Percentiles rank a stretch among this genome's conserved stretches.
phyloP scores from a whole-genome alignment of 2,797 vertebrate genomes.

The Psittacula echo region DNA sequence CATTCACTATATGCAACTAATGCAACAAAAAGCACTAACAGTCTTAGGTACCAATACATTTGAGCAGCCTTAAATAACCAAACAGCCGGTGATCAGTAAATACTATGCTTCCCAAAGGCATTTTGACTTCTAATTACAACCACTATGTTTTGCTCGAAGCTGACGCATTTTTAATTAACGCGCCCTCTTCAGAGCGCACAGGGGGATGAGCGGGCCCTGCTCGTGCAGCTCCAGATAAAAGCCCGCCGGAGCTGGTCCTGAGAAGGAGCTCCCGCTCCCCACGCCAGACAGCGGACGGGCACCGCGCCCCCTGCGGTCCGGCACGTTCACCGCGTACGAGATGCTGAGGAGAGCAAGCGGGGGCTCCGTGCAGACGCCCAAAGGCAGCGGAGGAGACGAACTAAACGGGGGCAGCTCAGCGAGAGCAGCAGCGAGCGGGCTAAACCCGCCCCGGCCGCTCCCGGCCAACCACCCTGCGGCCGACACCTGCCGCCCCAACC shows the following conservation, averaged over 20 bases:
- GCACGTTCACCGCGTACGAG: accelerated
- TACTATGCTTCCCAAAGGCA: accelerated
- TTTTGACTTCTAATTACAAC: accelerated
- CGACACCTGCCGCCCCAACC: not conserved
- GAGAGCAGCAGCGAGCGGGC: too few species aligned
- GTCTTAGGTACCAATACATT: not conserved
- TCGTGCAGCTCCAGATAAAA: not conserved
- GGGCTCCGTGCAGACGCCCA: not conserved
- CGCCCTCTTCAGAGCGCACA: not conserved
- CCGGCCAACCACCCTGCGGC: not conserved
- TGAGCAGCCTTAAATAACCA: too few species aligned
- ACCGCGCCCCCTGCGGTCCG: too few species aligned
- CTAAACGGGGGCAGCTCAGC: not conserved
- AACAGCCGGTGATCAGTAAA: not conserved
- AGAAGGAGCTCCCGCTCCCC: not conserved
- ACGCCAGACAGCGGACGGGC: too few species aligned
- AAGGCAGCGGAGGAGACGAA: not conserved
- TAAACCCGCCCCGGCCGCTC: not conserved
- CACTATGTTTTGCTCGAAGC: too few species aligned
- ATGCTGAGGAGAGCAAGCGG: not conserved
- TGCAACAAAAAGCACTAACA: accelerated
- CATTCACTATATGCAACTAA: too few species aligned
- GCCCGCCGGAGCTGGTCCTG: not conserved
- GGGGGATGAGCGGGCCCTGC: not conserved
- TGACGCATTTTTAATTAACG: too few species aligned